These are phyloP conservation scores for Pollenia angustigena DNA, from an alignment of 2,888 invertebrate genomes.

Conservation along the genomic window DNA sequence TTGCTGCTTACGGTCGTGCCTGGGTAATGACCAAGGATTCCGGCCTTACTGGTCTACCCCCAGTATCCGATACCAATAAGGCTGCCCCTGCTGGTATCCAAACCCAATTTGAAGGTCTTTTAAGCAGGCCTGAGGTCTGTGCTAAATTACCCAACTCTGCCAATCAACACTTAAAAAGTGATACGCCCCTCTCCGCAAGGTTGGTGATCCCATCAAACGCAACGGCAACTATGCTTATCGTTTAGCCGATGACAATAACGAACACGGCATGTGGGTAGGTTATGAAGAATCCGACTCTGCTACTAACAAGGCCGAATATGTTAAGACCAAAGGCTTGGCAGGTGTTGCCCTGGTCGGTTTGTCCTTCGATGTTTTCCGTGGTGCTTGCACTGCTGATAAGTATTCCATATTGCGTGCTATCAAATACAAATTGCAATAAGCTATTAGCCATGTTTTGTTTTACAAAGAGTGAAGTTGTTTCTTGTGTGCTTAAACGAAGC, in stretches of 20 bases:
- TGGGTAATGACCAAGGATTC: constrained; percentile 92
- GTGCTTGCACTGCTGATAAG: constrained; percentile 91
- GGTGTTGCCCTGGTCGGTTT: constrained; percentile 91
- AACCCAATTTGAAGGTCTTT: constrained; percentile 88
- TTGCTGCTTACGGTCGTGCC: constrained; percentile 90
- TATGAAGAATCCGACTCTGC: constrained; percentile 94
- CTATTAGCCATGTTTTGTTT: constrained; percentile 14
- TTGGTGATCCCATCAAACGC: constrained; percentile 91
- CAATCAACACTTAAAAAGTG: constrained; percentile 86
- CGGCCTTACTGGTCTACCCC: constrained; percentile 91
- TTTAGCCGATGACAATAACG: constrained; percentile 87
- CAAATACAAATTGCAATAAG: constrained; percentile 86
- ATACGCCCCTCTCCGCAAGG: constrained; percentile 89
- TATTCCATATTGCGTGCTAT: constrained; percentile 91
- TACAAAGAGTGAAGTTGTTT: constrained; percentile 38
- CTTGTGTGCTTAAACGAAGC: no score
- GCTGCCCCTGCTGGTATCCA: constrained; percentile 90
- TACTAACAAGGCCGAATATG: constrained; percentile 91
- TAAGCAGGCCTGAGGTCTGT: constrained; percentile 93
- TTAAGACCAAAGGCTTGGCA: constrained; percentile 89
- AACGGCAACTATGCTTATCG: constrained; percentile 92
- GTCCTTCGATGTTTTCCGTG: constrained; percentile 92
- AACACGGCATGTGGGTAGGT: constrained; percentile 91
- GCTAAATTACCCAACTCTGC: constrained; percentile 89
- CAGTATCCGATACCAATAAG: constrained; percentile 88